Base-by-base conservation (phyloP, 2,797 vertebrate species). In the Decapterus maruadsi region DNA sequence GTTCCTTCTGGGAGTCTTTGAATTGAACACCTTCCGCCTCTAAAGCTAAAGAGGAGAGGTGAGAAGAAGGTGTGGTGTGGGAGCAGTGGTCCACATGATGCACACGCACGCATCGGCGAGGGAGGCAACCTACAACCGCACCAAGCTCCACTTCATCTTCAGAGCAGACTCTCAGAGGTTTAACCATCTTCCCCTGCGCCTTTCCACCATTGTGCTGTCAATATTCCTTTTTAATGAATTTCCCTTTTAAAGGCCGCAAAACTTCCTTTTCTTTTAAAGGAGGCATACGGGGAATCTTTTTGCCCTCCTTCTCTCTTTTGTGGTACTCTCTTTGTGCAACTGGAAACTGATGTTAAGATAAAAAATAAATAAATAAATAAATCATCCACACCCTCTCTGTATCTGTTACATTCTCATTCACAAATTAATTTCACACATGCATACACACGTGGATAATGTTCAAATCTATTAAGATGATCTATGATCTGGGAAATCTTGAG, bases 11-110 rank as follows among this genome's bases (percentile, higher is more conserved):
- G 63, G 67, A 70, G 43, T 43, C 34, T 72, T 84, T 80, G 76
- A 78, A n/a, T 57, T 34, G 5, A 77, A 66, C 55, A 54, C 36
- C 17, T 38, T 36, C 16, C 46, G 53, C 31, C 31, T 74, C 40
- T 48, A 56, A 77, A 87, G 66, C 16, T 67, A 5, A 5, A 42
- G 22, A 50, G 13, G 54, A 4, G n/a, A 72, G 83, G 74, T 84
- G 6, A 36, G 65, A 60, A 64, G 63, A 72, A 76, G 77, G 77
- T 76, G 64, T 78, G 12, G 78, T 68, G 67, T 36, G 69, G 83
- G 75, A 64, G 83, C 64, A 51, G 61, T 9, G 66, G 81, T 70
- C 77, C 75, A 65, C 65, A 53, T 26, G 51, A 74, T 45, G 63
- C 77, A 53, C 14, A 10, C 12, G 5, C 14, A 10, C 12, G 5